phyloP scores from a whole-genome alignment of 2,888 invertebrate genomes.

The Erebia ligea region DNA sequence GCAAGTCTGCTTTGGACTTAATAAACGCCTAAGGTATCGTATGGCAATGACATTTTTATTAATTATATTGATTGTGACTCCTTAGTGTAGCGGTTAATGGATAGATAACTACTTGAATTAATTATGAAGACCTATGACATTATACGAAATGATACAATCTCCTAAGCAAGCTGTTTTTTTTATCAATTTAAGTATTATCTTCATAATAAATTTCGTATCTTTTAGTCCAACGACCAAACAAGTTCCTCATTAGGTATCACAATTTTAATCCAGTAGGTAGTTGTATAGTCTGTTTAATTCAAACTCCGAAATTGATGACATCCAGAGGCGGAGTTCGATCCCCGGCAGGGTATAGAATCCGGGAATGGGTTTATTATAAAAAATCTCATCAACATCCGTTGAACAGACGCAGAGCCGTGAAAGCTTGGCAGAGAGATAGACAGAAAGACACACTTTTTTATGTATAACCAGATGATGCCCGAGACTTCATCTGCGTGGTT shows the following conservation, averaged over 20 bases:
- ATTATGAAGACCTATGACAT: conserved; percentile 21
- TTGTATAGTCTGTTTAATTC: too few relatives aligned
- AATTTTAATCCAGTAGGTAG: too few relatives aligned
- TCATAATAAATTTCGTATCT: not conserved
- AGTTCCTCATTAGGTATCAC: not conserved
- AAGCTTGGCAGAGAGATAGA: too few relatives aligned
- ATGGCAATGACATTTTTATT: conserved; percentile 48
- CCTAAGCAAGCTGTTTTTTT: not conserved
- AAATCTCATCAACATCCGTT: too few relatives aligned
- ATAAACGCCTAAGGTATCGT: conserved; percentile 40
- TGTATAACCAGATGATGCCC: too few relatives aligned
- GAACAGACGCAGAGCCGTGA: too few relatives aligned
- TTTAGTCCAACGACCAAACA: not conserved
- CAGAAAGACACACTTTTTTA: too few relatives aligned
- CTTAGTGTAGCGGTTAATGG: conserved; percentile 23
- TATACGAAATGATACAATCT: not conserved
- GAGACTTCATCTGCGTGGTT: too few relatives aligned
- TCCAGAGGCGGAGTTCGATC: too few relatives aligned
- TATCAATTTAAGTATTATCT: not conserved
- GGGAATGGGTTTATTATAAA: too few relatives aligned
- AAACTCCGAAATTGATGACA: too few relatives aligned
- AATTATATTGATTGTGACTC: conserved; percentile 38
- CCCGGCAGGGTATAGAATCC: too few relatives aligned
- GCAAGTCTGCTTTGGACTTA: conserved; percentile 26
- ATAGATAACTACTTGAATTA: conserved; percentile 19